Percentiles rank a stretch among this genome's conserved stretches.
Conservation (phyloP, 1,140 invertebrate genomes). For the Metopolophium dirhodum region DNA sequence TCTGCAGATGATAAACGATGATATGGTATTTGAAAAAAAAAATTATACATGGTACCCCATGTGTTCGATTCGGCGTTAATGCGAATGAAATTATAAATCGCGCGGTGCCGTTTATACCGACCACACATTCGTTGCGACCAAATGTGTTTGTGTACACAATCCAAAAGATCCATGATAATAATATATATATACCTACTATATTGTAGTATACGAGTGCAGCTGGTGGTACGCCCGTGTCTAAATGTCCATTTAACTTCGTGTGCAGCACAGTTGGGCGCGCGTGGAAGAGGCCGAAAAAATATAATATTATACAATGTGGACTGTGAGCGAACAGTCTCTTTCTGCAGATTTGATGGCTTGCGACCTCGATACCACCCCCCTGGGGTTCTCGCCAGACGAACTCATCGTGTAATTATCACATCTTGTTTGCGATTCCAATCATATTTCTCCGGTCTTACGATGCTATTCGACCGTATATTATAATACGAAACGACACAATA, state of each 20-base stretch:
- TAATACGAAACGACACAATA: background rate
- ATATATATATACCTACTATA: background rate
- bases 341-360: background rate
- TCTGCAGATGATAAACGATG: background rate
- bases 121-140: background rate
- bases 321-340: background rate
- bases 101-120: background rate
- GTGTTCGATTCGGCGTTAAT: background rate
- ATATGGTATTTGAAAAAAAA: no score
- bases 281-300: background rate
- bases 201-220: background rate
- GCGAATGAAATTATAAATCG: background rate
- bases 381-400: background rate
- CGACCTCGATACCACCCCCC: background rate
- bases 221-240: background rate
- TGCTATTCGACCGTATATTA: background rate
- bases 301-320: background rate
- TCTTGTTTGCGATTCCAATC: background rate
- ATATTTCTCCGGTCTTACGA: background rate
- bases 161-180: no score
- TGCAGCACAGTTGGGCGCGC: background rate
- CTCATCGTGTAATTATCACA: background rate
- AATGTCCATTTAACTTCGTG: background rate
- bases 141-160: background rate
- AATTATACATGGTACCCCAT: background rate